A percentile compares a stretch with the other conserved stretches of the same genome.
Conservation (phyloP, 2,113 vertebrate species). For the Brachyhypopomus occidentalis region DNA sequence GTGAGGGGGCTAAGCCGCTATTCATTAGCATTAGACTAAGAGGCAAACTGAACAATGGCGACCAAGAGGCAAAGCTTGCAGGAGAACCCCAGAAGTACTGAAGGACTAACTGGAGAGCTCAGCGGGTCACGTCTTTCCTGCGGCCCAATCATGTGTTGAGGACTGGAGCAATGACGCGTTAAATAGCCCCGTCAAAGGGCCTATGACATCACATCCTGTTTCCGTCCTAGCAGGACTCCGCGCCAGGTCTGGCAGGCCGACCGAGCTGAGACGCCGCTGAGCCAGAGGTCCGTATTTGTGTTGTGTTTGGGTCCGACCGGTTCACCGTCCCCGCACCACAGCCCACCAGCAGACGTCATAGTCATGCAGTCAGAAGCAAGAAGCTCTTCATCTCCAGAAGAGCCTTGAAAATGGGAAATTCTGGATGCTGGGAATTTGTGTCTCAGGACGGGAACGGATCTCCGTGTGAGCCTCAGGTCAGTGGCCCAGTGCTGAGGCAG, state of each 20-base stretch:
- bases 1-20: slow-evolving; percentile 47
- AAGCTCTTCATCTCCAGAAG: neutral
- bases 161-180: neutral
- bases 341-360: no score
- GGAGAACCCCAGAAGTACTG: neutral
- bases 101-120: neutral
- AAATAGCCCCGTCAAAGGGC: neutral
- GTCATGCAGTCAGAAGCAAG: no score
- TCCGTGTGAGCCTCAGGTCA: no score
- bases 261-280: neutral
- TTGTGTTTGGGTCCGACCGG: no score
- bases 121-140: neutral
- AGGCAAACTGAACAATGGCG: slow-evolving; percentile 31
- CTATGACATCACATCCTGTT: slow-evolving; percentile 32
- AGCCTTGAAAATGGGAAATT: neutral
- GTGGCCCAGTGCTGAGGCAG: no score
- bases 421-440: no score
- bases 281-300: no score
- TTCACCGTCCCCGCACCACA: neutral
- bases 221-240: neutral
- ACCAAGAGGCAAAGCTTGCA: neutral
- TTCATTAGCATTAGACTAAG: slow-evolving; percentile 54
- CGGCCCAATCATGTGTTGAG: no score
- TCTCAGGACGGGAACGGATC: neutral
- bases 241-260: neutral